Base-by-base conservation (phyloP, 2,888 invertebrate species). In the Celastrina argiolus region DNA sequence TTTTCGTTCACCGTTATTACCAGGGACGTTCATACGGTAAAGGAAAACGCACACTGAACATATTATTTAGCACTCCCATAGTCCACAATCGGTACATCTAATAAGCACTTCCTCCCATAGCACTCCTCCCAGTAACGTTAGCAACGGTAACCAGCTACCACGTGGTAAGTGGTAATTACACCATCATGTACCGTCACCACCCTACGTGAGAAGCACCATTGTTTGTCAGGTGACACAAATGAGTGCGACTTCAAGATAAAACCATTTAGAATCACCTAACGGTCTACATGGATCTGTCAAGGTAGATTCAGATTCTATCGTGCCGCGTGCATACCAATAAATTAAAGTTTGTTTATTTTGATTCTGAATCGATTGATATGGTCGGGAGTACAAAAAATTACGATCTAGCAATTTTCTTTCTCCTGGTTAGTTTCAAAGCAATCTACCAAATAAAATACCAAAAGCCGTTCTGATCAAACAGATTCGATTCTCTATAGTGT, bases 141-240 rank as follows among this genome's bases (percentile, higher is more conserved):
- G 31, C 31, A 31, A 45, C 45, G 45, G 45, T 45, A 18, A 45
- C 45, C 18, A 51, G 22, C 22, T 51, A 51, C 51, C 51, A 51
- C 51, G 51, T 51, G 51, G 51, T 51, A 51, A 51, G 51, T 51
- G 51, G 51, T 51, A 51, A 51, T 51, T 51, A 51, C 3, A 51
- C 45, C 45, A 45, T 16, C 18, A 16, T 51, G 51, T 51, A 51
- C 51, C 51, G 51, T 51, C 51, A 2, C 45, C 10, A 45, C 6
- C 31, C 31, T 31, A 31, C 45, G 2, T 51, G 51, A 26, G 51
- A 51, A 51, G n/a, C 12, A 22, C 22, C 51, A 22, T 51, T 51
- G 51, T 51, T 51, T 26, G 22, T 31, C 31, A 45, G 10, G 51
- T 51, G 51, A 51, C 51, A 51, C 10, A 26, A 51, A 26, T 26